Percentiles rank a stretch among this genome's conserved stretches.
Evolutionary conservation across 2,888 invertebrate genomes (phyloP).

Genomic region (Ormyrus labotus): DNA sequence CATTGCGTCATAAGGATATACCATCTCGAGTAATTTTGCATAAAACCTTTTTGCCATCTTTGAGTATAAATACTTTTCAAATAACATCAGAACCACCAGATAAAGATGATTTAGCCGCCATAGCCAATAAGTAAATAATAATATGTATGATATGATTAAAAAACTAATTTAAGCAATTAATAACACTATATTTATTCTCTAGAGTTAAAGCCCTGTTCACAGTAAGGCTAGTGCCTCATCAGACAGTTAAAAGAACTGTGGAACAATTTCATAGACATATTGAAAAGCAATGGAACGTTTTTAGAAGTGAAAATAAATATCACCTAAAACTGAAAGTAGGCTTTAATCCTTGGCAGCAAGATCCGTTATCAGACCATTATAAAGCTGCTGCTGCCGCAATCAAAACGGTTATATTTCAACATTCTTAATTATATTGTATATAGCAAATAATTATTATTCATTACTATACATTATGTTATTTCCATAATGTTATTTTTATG

Average conservation of each 20-base stretch:
- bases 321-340: conserved; percentile 59
- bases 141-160: background rate
- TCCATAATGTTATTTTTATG: background rate
- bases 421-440: background rate
- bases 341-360: conserved; percentile 62
- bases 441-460: background rate
- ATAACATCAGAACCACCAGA: conserved; percentile 50
- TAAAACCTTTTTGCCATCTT: conserved; percentile 60
- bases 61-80: conserved; percentile 60
- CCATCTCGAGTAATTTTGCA: conserved; percentile 60
- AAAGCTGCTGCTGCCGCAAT: conserved; percentile 61
- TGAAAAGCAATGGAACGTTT: conserved; percentile 56
- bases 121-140: conserved; percentile 54
- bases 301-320: conserved; percentile 59
- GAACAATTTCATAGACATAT: conserved; percentile 59
- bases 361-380: conserved; percentile 61
- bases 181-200: conserved; percentile 20
- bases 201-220: conserved; percentile 61
- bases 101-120: conserved; percentile 45
- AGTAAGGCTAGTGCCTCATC: conserved; percentile 61
- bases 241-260: conserved; percentile 55
- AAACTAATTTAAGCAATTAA: background rate
- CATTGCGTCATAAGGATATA: conserved; percentile 60
- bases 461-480: background rate
- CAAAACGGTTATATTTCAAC: conserved; percentile 52